A percentile compares a stretch with the other conserved stretches of the same genome.
Conservation (phyloP, 2,113 vertebrate genomes). For the Bubo blakistoni region DNA sequence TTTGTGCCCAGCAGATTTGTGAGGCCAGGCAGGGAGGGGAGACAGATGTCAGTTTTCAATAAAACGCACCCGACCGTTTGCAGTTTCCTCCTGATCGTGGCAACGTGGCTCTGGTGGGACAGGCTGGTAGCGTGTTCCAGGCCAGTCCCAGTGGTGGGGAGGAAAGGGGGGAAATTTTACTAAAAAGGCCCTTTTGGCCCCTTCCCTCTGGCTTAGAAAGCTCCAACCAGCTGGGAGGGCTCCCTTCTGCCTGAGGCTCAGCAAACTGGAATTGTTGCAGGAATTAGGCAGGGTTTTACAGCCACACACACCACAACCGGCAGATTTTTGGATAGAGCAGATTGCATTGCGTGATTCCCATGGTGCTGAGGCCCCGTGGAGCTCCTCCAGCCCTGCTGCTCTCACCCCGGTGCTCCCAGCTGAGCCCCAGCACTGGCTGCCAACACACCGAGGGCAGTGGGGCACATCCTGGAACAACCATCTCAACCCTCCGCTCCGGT, state of each 20-base stretch:
- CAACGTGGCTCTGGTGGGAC: neutral
- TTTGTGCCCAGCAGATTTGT: neutral
- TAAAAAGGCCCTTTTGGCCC: neutral
- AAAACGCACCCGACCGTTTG: neutral
- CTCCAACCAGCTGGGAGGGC: neutral
- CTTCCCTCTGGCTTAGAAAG: neutral
- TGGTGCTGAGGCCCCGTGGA: neutral
- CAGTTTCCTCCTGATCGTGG: neutral
- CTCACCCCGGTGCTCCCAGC: neutral
- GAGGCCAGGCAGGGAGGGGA: neutral
- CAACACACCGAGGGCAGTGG: neutral
- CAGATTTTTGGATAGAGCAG: neutral
- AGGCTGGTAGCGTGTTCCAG: rapidly evolving
- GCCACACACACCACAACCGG: neutral
- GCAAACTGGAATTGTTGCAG: neutral
- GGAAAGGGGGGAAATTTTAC: neutral
- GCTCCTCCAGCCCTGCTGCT: neutral
- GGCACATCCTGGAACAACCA: neutral
- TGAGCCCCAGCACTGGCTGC: neutral
- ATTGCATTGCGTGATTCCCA: rapidly evolving
- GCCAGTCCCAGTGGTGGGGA: rapidly evolving
- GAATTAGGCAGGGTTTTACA: neutral
- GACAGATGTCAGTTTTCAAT: neutral
- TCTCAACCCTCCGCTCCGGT: neutral
- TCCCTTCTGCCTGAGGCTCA: neutral